phyloP scores from a whole-genome alignment of 2,113 vertebrate species.

The Elanoides forficatus region DNA sequence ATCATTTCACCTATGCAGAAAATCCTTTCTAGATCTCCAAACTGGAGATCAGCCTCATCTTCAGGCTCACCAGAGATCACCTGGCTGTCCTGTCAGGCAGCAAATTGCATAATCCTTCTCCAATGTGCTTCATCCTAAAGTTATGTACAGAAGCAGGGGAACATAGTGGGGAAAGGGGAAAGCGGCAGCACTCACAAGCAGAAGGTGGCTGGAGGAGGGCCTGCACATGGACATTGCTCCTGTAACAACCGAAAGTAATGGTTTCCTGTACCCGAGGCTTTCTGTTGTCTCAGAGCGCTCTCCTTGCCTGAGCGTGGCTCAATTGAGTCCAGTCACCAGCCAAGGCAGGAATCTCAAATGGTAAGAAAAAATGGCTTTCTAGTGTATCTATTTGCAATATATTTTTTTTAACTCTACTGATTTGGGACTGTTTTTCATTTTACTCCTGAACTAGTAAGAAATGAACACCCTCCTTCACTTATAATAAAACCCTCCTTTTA shows the following conservation, averaged over 20 bases:
- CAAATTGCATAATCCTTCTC: not conserved
- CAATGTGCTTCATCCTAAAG: not conserved
- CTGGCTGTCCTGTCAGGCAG: not conserved
- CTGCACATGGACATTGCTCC: accelerated
- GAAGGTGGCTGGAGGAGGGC: not conserved
- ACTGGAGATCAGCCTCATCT: not conserved
- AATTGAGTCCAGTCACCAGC: not conserved
- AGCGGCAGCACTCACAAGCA: not conserved
- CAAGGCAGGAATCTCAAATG: not conserved
- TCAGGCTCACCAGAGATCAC: not conserved
- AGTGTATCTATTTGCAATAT: not conserved
- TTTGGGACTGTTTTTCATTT: not conserved
- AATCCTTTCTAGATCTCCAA: not conserved
- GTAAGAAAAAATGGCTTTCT: not conserved
- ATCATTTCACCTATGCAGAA: not conserved
- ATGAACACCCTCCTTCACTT: not conserved
- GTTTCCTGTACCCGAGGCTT: not conserved
- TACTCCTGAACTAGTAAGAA: not conserved
- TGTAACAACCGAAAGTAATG: not conserved
- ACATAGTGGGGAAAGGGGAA: not conserved
- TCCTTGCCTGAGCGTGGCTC: not conserved
- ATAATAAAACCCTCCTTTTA: not conserved
- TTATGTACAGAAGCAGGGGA: not conserved
- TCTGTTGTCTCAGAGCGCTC: not conserved
- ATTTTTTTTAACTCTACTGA: not conserved